These are phyloP conservation scores for Marcusenius ussheri DNA, from an alignment of 2,113 vertebrate genomes.

Conservation along the genomic window DNA sequence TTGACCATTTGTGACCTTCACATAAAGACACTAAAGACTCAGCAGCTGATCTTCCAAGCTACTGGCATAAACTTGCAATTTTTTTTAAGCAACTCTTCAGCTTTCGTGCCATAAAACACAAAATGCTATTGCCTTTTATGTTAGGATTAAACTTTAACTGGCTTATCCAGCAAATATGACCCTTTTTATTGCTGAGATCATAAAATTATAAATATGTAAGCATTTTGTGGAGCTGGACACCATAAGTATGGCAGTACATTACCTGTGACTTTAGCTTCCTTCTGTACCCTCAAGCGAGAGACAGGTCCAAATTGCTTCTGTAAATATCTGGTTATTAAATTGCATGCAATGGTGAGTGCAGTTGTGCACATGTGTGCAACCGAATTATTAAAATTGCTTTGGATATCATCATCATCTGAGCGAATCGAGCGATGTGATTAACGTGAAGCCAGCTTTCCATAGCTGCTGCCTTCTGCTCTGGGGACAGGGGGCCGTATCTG, in stretches of 20 bases:
- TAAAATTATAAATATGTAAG: background rate
- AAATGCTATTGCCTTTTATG: background rate
- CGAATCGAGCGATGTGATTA: background rate
- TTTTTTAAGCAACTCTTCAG: background rate
- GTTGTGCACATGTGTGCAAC: background rate
- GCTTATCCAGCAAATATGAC: background rate
- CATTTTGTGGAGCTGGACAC: background rate
- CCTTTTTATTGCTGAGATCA: constrained; percentile 7
- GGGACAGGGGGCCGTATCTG: background rate
- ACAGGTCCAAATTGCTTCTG: background rate
- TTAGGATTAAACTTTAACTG: background rate
- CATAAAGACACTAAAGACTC: background rate
- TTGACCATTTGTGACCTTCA: background rate
- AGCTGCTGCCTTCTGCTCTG: background rate
- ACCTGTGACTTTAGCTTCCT: background rate
- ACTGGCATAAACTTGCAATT: background rate
- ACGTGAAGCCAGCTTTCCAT: background rate
- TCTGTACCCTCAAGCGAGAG: background rate
- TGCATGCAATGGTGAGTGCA: background rate
- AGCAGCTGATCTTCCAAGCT: background rate
- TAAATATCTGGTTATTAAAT: background rate
- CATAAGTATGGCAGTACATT: background rate
- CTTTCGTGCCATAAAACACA: background rate
- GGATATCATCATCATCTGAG: background rate
- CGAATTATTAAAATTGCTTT: background rate